Conservation (phyloP, 2,888 invertebrate species). For the Drosophila heteroneura region DNA sequence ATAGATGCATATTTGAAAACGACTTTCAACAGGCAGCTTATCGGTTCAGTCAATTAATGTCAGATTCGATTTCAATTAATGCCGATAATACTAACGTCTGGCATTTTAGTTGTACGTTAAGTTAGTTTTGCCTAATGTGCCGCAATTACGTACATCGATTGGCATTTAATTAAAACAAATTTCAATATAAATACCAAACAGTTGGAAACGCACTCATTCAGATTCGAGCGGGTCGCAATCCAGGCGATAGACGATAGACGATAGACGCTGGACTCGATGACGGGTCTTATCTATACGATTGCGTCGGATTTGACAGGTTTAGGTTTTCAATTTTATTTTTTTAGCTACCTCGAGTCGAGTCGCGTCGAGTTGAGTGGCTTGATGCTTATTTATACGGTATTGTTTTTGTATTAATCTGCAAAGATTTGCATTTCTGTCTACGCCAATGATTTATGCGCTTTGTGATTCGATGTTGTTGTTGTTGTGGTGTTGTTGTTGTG, state of each 20-base stretch:
- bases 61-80: slow-evolving; percentile 69
- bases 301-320: slow-evolving; percentile 73
- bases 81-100: slow-evolving; percentile 64
- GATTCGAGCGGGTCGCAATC: slow-evolving; percentile 11
- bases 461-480: slow-evolving; percentile 34
- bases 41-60: slow-evolving; percentile 73
- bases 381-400: slow-evolving; percentile 54
- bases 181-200: slow-evolving; percentile 8
- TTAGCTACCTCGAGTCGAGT: slow-evolving; percentile 38
- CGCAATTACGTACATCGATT: slow-evolving; percentile 73
- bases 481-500: slow-evolving; percentile 31
- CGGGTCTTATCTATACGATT: slow-evolving; percentile 66
- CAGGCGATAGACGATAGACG: slow-evolving; percentile 39
- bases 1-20: slow-evolving; percentile 40
- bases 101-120: slow-evolving; percentile 48
- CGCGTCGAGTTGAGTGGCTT: slow-evolving; percentile 11
- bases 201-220: slow-evolving; percentile 25
- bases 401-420: slow-evolving; percentile 73
- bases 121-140: slow-evolving; percentile 61
- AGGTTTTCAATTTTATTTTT: slow-evolving; percentile 54
- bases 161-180: slow-evolving; percentile 79
- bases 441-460: slow-evolving; percentile 69
- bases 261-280: slow-evolving; percentile 37
- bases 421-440: slow-evolving; percentile 78
- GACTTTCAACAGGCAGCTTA: slow-evolving; percentile 57